A percentile compares a stretch with the other conserved stretches of the same genome.
phyloP scores from a whole-genome alignment of 2,113 vertebrate genomes.

The Ptilonorhynchus violaceus region DNA sequence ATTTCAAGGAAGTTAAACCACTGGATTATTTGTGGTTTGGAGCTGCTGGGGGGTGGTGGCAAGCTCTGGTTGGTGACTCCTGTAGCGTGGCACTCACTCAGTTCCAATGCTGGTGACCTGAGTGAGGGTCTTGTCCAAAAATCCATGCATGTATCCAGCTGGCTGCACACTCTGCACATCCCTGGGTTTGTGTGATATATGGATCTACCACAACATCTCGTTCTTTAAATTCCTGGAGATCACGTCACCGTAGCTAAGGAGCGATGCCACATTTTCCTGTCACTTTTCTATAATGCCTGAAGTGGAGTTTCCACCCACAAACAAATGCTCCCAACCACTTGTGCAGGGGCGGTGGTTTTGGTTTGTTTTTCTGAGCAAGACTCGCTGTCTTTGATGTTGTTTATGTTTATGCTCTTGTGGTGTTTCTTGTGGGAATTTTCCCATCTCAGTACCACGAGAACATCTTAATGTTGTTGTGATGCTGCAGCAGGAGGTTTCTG shows the following conservation, averaged over 20 bases:
- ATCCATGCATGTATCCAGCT: rapidly evolving
- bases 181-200: rapidly evolving
- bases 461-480: not conserved
- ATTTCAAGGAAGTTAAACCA: not conserved
- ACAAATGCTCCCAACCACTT: not conserved
- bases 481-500: not conserved
- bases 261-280: not conserved
- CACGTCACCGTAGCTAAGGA: not conserved
- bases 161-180: not conserved
- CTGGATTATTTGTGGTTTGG: not conserved
- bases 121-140: not conserved
- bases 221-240: not conserved
- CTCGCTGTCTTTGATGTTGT: not conserved
- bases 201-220: not conserved
- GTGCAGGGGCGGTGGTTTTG: not conserved
- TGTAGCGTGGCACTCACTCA: not conserved
- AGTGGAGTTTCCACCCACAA: not conserved
- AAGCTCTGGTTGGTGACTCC: not conserved
- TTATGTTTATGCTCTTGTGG: not conserved
- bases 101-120: rapidly evolving
- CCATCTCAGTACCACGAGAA: not conserved
- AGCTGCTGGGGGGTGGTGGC: not conserved
- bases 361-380: not conserved
- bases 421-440: constrained; percentile 2
- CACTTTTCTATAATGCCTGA: not conserved